phyloP scores from a whole-genome alignment of 2,113 vertebrate genomes.

The Lasiurus cinereus region DNA sequence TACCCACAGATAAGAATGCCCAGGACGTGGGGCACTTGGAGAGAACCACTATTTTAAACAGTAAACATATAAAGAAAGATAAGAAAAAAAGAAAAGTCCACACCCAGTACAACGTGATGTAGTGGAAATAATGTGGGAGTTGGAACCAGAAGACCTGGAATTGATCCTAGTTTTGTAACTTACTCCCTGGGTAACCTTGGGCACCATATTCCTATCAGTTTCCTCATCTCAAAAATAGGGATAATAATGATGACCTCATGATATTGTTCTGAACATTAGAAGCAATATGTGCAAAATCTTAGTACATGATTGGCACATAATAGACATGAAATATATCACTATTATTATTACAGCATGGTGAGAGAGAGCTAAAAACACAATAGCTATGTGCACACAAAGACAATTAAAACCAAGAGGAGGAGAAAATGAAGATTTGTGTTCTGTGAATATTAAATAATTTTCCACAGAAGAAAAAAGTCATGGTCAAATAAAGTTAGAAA shows the following conservation, averaged over 20 bases:
- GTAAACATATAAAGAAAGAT: conserved; percentile 35
- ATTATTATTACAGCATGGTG: conserved; percentile 44
- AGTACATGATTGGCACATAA: conserved; percentile 43
- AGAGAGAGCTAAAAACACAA: neutral
- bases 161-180: conserved; percentile 15
- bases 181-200: neutral
- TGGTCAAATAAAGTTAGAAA: conserved; percentile 7
- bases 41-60: neutral
- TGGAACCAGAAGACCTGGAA: neutral
- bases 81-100: neutral
- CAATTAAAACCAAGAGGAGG: neutral
- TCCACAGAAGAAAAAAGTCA: neutral
- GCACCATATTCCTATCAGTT: conserved; percentile 12
- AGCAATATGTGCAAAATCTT: conserved; percentile 64
- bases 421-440: conserved; percentile 7
- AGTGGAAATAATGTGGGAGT: neutral
- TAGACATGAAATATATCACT: conserved; percentile 33
- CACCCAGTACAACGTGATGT: neutral
- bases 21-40: neutral
- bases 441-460: neutral
- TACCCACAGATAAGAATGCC: neutral
- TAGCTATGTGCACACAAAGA: conserved; percentile 20
- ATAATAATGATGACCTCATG: conserved; percentile 57
- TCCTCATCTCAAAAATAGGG: conserved; percentile 40
- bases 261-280: conserved; percentile 4